Evolutionary conservation across 2,797 vertebrate genomes (phyloP).

Genomic region (Balearica regulorum): DNA sequence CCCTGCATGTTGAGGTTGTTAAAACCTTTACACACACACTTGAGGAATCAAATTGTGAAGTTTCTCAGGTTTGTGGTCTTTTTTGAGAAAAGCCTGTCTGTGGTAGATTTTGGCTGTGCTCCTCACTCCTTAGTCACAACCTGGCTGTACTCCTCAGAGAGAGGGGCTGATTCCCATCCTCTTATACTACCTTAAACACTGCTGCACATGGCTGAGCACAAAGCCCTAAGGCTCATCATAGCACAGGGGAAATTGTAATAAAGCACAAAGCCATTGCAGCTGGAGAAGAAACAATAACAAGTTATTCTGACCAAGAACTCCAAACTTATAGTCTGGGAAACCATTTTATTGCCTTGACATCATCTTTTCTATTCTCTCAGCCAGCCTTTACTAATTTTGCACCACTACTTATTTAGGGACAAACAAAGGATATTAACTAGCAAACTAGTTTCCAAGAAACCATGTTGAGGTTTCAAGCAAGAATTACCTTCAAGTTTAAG

Average conservation of each 20-base stretch:
- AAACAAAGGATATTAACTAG: not conserved
- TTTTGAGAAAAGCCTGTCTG: not conserved
- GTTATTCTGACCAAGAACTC: not conserved
- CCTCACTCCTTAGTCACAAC: not conserved
- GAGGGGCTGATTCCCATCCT: rapidly evolving
- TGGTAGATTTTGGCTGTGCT: not conserved
- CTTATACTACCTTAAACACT: not conserved
- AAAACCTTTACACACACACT: not conserved
- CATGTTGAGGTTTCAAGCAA: not conserved
- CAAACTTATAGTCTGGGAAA: not conserved
- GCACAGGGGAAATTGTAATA: not conserved
- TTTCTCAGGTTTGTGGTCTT: not conserved
- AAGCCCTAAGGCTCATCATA: not conserved
- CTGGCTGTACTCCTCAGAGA: not conserved
- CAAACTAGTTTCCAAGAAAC: not conserved
- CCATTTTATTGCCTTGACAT: not conserved
- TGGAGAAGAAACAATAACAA: not conserved
- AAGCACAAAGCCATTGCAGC: not conserved
- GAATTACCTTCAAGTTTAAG: not conserved
- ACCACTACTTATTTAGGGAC: not conserved
- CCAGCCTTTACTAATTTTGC: not conserved
- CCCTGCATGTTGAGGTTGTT: no score
- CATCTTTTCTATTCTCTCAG: not conserved
- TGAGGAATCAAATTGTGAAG: not conserved
- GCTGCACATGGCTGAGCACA: not conserved